These are phyloP conservation scores for Orthosia cruda DNA, from an alignment of 2,888 invertebrate genomes.

Conservation along the genomic window DNA sequence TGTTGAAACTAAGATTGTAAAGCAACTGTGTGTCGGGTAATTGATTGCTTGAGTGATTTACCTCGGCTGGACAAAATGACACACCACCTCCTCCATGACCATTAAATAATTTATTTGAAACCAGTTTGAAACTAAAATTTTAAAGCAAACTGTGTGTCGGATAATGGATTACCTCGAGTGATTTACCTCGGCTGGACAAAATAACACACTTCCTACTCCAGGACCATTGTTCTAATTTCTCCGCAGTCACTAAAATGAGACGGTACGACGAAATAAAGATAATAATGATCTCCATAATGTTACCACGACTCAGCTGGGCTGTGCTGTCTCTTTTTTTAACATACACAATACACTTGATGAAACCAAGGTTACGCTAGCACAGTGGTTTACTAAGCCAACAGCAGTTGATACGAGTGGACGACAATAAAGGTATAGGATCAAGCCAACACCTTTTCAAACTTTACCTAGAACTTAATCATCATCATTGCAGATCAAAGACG, in stretches of 20 bases:
- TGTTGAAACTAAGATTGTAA: too few species aligned
- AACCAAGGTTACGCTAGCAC: neutral
- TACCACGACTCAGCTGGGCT: neutral
- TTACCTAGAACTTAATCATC: neutral
- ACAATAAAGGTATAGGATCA: neutral
- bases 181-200: neutral
- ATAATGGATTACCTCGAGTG: too few species aligned
- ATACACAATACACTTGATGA: neutral
- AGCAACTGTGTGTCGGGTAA: too few species aligned
- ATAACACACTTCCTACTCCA: neutral
- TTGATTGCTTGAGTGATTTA: too few species aligned
- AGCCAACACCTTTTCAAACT: neutral
- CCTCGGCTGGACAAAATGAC: too few species aligned
- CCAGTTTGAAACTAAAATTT: too few species aligned
- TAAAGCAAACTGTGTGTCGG: too few species aligned
- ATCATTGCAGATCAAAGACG: too few species aligned
- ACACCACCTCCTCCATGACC: too few species aligned
- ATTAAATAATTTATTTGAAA: too few species aligned
- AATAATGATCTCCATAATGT: neutral
- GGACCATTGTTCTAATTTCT: too few species aligned
- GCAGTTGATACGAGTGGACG: neutral
- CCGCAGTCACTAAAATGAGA: neutral
- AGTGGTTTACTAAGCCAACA: neutral
- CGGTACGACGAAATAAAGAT: neutral
- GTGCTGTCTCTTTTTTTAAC: neutral